Percentiles rank a stretch among this genome's conserved stretches.
phyloP scores from a whole-genome alignment of 2,797 vertebrate genomes.

The Thripadectes ignobilis region DNA sequence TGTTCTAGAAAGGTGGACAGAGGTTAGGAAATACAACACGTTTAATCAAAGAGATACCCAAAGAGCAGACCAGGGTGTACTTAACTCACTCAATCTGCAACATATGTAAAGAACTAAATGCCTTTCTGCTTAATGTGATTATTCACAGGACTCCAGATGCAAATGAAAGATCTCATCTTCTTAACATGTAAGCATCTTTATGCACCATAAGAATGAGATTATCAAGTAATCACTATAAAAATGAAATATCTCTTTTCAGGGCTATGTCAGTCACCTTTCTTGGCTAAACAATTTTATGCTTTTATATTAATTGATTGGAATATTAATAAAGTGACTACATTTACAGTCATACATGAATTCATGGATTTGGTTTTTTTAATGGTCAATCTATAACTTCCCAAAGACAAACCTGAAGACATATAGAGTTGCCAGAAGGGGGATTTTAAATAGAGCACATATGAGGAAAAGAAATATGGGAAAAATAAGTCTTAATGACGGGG shows the following conservation, averaged over 20 bases:
- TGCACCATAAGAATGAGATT: not conserved
- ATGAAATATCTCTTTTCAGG: not conserved
- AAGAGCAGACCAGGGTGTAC: not conserved
- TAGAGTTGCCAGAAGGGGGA: not conserved
- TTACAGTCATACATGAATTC: not conserved
- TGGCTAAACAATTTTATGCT: not conserved
- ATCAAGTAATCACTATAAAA: slow-evolving; percentile 9
- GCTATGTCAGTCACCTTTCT: not conserved
- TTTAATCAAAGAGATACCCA: not conserved
- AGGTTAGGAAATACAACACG: not conserved
- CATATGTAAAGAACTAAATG: not conserved
- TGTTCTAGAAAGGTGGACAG: not conserved
- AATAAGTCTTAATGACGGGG: not conserved
- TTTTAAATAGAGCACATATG: not conserved
- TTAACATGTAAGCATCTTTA: slow-evolving; percentile 13
- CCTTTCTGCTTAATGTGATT: not conserved
- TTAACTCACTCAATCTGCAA: not conserved
- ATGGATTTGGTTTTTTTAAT: not conserved
- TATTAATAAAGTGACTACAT: not conserved
- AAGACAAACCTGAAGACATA: not conserved
- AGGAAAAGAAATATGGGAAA: not conserved
- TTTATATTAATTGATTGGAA: not conserved
- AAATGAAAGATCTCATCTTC: not conserved
- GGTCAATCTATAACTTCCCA: not conserved
- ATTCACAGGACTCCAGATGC: not conserved